These are phyloP conservation scores for Corythaeola cristata DNA, from an alignment of 2,113 vertebrate genomes.

Conservation along the genomic window DNA sequence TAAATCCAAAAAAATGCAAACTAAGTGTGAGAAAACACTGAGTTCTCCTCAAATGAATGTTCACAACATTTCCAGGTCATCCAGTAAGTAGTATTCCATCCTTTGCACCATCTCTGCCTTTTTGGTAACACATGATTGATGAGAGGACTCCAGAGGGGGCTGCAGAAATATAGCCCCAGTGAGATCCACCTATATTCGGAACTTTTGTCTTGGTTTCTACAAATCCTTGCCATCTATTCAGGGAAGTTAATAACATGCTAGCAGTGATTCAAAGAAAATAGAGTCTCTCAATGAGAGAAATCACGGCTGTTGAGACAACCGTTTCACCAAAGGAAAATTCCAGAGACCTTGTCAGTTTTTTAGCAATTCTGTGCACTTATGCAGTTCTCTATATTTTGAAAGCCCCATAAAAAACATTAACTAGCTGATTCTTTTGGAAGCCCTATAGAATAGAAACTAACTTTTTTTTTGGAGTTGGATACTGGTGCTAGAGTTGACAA, in stretches of 20 bases:
- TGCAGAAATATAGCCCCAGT: background rate
- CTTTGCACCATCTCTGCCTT: background rate
- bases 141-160: background rate
- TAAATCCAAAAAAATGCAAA: background rate
- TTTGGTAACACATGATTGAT: background rate
- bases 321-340: background rate
- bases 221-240: background rate
- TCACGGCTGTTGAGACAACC: background rate
- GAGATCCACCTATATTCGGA: background rate
- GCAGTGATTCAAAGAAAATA: background rate
- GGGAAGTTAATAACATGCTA: background rate
- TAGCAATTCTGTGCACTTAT: background rate
- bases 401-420: background rate
- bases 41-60: background rate
- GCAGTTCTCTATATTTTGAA: background rate
- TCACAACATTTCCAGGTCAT: background rate
- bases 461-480: background rate
- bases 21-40: background rate
- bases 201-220: background rate
- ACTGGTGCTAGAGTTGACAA: background rate
- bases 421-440: background rate
- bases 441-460: background rate
- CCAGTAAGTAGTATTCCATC: background rate
- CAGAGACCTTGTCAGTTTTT: background rate
- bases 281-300: background rate